Evolutionary conservation across 2,888 invertebrate genomes (phyloP).

Genomic region (Baronia brevicornis): DNA sequence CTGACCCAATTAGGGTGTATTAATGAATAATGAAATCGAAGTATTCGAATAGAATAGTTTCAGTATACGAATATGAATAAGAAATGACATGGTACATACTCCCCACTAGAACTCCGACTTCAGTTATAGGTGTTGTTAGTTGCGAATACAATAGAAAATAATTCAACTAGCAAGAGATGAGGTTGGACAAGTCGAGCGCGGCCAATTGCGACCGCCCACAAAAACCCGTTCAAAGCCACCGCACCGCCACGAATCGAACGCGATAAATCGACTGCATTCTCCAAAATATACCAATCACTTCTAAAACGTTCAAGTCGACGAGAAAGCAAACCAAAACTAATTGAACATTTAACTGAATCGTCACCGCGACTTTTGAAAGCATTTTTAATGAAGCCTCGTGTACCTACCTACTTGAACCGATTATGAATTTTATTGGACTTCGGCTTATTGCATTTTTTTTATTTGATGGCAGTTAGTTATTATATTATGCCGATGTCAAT

Average conservation of each 20-base stretch:
- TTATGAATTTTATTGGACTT: no score
- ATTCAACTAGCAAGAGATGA: constrained; percentile 23
- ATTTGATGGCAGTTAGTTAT: no score
- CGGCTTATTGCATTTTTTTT: constrained; percentile 6
- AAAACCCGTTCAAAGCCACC: constrained; percentile 66
- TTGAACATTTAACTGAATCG: constrained; percentile 35
- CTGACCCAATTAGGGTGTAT: no score
- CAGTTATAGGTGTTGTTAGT: neutral
- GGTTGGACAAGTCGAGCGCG: constrained; percentile 21
- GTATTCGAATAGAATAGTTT: no score
- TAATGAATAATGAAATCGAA: no score
- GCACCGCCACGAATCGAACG: constrained; percentile 52
- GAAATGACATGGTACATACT: no score
- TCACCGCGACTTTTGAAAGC: constrained; percentile 12
- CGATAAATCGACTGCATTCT: constrained; percentile 68
- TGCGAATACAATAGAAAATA: constrained; percentile 24
- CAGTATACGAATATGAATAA: constrained; percentile 7
- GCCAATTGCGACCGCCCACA: constrained; percentile 53
- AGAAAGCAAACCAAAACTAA: constrained; percentile 49
- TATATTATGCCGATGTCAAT: no score
- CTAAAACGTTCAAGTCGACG: constrained; percentile 43
- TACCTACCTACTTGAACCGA: neutral
- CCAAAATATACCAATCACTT: constrained; percentile 56
- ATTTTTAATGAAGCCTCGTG: constrained; percentile 8
- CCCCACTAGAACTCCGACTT: no score